Conservation (phyloP, 1,140 invertebrate genomes). For the Uloborus diversus region DNA sequence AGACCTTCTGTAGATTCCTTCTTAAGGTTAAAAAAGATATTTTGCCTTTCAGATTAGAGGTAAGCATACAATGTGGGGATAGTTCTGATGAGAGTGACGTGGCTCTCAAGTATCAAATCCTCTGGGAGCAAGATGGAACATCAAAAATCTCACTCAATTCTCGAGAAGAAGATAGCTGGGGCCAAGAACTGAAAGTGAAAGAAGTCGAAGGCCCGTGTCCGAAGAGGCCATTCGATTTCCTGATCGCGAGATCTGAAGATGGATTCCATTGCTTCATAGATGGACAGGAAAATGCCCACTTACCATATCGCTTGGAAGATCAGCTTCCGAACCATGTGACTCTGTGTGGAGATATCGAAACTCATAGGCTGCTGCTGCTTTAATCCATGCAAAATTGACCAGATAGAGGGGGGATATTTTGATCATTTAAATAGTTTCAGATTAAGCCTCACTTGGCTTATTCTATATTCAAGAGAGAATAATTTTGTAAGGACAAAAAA, state of each 20-base stretch:
- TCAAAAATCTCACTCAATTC: constrained; percentile 31
- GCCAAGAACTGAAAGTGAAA: constrained; percentile 1
- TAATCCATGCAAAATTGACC: constrained; percentile 1
- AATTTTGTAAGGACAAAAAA: background rate
- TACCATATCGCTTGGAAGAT: constrained; percentile 37
- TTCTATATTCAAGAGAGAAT: background rate
- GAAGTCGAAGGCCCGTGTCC: background rate
- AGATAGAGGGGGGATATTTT: background rate
- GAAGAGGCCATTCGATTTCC: constrained; percentile 5
- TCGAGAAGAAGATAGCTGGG: constrained; percentile 37
- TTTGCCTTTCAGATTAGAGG: constrained; percentile 12
- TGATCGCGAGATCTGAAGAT: background rate
- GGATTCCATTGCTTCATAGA: constrained; percentile 15
- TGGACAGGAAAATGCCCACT: constrained; percentile 5
- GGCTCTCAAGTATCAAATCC: constrained; percentile 3
- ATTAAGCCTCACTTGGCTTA: background rate
- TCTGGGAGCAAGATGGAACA: constrained; percentile 11
- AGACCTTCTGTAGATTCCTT: no score
- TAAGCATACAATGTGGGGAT: constrained; percentile 36
- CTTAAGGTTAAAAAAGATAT: no score
- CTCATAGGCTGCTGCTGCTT: constrained; percentile 32
- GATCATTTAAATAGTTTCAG: background rate
- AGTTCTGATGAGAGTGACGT: constrained; percentile 25
- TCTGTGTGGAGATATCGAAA: constrained; percentile 20
- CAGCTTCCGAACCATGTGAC: constrained; percentile 25